A percentile compares a stretch with the other conserved stretches of the same genome.
Evolutionary conservation across 2,797 vertebrate genomes (phyloP).

Genomic region (Cirrhinus mrigala): DNA sequence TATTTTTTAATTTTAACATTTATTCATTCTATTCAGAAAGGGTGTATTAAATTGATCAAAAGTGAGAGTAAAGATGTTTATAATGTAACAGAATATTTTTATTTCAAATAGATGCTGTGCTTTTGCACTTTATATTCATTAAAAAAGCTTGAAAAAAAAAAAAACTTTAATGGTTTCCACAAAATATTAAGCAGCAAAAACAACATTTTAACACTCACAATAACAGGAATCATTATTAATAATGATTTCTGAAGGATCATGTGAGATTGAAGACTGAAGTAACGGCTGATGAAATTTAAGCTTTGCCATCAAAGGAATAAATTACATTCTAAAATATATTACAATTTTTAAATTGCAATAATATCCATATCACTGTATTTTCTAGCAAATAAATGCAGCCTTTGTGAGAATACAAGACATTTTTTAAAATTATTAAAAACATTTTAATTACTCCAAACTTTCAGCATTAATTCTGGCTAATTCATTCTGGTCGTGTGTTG

Average conservation of each 20-base stretch:
- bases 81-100: background rate
- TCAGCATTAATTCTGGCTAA: constrained; percentile 15
- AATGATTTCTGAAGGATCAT: background rate
- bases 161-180: background rate
- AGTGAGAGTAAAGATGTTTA: background rate
- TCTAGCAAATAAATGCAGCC: background rate
- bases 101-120: background rate
- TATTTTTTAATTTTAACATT: too few relatives aligned
- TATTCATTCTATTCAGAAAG: too few relatives aligned
- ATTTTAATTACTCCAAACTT: background rate
- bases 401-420: background rate
- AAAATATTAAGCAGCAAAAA: background rate
- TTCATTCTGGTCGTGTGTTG: constrained; percentile 43
- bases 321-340: background rate
- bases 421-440: background rate
- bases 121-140: background rate
- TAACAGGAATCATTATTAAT: background rate
- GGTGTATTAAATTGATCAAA: background rate
- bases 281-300: background rate
- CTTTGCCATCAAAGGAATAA: background rate
- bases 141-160: background rate
- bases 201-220: background rate
- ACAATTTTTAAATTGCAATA: background rate
- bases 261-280: background rate
- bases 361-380: background rate